phyloP scores from a whole-genome alignment of 2,113 vertebrate genomes.

The Mastomys natalensis region DNA sequence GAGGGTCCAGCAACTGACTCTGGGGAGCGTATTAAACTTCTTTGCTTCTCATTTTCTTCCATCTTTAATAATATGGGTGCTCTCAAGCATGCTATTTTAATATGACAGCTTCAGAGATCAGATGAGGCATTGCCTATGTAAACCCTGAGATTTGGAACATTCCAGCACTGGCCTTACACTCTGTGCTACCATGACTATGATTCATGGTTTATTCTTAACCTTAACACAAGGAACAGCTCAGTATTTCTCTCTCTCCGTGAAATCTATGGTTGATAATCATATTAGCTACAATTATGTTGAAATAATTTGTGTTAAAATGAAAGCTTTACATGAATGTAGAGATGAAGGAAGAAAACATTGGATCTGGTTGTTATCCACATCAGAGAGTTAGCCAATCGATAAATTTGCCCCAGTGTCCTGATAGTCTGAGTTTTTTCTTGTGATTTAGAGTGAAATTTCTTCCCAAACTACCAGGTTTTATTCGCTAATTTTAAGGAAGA shows the following conservation, averaged over 20 bases:
- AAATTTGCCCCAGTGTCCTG: not conserved
- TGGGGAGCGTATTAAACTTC: not conserved
- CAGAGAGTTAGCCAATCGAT: not conserved
- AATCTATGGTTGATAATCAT: too few relatives aligned
- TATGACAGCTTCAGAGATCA: slow-evolving; percentile 8
- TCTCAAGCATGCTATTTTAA: not conserved
- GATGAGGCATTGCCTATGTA: slow-evolving; percentile 14
- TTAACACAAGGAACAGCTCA: too few relatives aligned
- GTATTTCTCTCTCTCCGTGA: too few relatives aligned
- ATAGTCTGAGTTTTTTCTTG: not conserved
- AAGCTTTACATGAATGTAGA: too few relatives aligned
- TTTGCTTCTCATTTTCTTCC: slow-evolving; percentile 41
- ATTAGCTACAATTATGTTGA: too few relatives aligned
- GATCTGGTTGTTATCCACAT: too few relatives aligned
- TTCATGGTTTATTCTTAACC: too few relatives aligned
- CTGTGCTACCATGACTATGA: too few relatives aligned
- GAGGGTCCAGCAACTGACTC: not conserved
- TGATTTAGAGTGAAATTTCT: not conserved
- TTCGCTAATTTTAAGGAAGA: slow-evolving; percentile 53
- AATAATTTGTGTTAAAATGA: too few relatives aligned
- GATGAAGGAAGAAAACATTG: too few relatives aligned
- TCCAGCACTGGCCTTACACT: not conserved
- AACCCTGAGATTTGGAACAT: not conserved
- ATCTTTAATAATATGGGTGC: slow-evolving; percentile 31
- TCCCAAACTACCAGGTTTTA: slow-evolving; percentile 42